Percentiles rank a stretch among this genome's conserved stretches.
phyloP scores from a whole-genome alignment of 2,888 invertebrate species.

The Eueremaeus valkanovi region DNA sequence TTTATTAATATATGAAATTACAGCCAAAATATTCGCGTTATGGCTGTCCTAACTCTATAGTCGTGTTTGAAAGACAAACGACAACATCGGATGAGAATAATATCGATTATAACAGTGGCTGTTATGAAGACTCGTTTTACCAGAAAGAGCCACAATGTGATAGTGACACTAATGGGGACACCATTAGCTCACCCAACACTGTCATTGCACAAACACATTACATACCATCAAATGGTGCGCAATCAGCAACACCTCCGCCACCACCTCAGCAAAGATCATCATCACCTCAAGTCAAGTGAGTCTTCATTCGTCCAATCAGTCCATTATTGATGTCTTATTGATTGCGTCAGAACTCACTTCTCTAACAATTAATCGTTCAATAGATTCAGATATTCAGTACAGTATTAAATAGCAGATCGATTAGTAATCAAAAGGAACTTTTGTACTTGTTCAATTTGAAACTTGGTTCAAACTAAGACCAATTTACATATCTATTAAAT shows the following conservation, averaged over 20 bases:
- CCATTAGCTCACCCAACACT: constrained; percentile 25
- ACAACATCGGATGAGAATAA: constrained; percentile 36
- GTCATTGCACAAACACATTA: constrained; percentile 23
- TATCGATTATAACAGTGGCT: constrained; percentile 31
- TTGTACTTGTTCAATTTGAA: no score
- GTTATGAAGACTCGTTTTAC: constrained; percentile 31
- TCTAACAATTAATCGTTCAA: no score
- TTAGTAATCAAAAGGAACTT: no score
- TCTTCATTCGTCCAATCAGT: neutral
- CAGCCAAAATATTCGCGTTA: constrained; percentile 17
- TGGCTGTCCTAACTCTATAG: constrained; percentile 12
- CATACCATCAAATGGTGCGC: constrained; percentile 4
- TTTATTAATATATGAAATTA: no score
- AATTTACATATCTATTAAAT: no score
- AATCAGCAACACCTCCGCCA: neutral
- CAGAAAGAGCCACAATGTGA: constrained; percentile 16
- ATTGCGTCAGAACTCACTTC: no score
- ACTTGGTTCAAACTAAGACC: no score
- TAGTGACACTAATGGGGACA: constrained; percentile 28
- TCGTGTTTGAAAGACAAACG: constrained; percentile 36
- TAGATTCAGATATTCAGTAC: no score
- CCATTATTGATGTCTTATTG: no score
- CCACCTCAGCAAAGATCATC: constrained; percentile 12
- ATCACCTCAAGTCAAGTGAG: constrained; percentile 21
- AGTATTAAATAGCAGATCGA: no score